Percentiles rank a stretch among this genome's conserved stretches.
phyloP scores from a whole-genome alignment of 2,888 invertebrate species.

The Rhyacophila evoluta region DNA sequence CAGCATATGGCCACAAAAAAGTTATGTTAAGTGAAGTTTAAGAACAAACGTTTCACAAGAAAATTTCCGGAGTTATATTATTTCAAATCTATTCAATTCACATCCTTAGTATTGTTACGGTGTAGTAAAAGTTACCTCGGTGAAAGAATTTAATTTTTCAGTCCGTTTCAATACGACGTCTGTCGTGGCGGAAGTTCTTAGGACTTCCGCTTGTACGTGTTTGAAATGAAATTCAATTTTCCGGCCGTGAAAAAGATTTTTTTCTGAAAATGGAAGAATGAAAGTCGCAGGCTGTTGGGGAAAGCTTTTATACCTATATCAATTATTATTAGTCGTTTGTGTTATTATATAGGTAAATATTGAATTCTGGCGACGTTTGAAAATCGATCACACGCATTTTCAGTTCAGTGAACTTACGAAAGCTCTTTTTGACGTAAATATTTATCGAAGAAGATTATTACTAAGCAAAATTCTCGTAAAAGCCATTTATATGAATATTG shows the following conservation, averaged over 20 bases:
- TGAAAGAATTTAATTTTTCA: slow-evolving; percentile 3
- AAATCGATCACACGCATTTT: neutral
- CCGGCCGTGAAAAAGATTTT: neutral
- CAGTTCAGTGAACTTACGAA: neutral
- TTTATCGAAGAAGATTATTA: no score
- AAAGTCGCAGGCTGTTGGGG: neutral
- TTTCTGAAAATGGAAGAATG: neutral
- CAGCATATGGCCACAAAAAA: no score
- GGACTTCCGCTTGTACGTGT: slow-evolving; percentile 6
- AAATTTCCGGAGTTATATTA: neutral
- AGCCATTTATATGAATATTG: no score
- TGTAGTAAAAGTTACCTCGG: slow-evolving; percentile 1
- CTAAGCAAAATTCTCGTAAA: no score
- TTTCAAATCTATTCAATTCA: slow-evolving; percentile 12
- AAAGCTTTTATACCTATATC: neutral
- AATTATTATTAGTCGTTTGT: neutral
- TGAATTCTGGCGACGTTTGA: neutral
- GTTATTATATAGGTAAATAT: neutral
- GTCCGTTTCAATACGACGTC: neutral
- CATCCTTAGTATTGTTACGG: neutral
- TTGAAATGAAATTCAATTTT: neutral
- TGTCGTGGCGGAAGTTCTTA: neutral
- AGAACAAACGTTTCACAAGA: neutral
- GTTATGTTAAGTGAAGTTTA: no score
- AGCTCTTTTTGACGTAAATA: no score